Evolutionary conservation across 2,113 vertebrate species (phyloP), one percentile per base, ranked within the genome.

Genomic region (Sakesphorus luctuosus): DNA sequence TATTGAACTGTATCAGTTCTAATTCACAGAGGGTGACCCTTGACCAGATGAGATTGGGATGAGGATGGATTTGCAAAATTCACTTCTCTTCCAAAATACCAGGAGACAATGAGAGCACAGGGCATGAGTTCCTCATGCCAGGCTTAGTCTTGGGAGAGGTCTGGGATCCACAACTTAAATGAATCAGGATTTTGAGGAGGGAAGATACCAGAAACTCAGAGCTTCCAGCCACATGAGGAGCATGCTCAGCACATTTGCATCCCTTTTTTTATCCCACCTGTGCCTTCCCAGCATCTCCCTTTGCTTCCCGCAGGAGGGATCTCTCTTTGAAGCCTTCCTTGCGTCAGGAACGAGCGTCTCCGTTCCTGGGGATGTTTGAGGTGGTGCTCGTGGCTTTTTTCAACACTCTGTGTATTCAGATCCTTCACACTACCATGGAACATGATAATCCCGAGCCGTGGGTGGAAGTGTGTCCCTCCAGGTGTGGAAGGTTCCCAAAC

Each of bases 331-430:
- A 93, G 77, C 2, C 28, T 69, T 38, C 56, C 86, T 12, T 26
- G 59, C 59, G 11, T 62, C 56, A 36, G 68, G 89, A 93, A 77
- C 43, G 52, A 81, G 71, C 80, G 46, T 36, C 87, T 91, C 31
- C 38, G 47, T 89, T 91, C 83, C 87, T 63, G 77, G 79, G 89
- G 84, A 87, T 77, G 90, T 96, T 95, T 77, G 80, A 49, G 79
- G 95, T 92, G 78, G 86, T 38, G 61, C 69, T 90, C 2, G 13
- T n/a, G 61, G 78, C 61, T 10, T 87, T 76, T 50, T n/a, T 59
- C 87, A 53, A 36, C 79, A 61, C 61, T 81, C 78, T 31, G 66
- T 63, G 75, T 81, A 53, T 62, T 71, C 75, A 75, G 75, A 14
- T 38, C 7, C 65, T 75, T 87, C 84, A 20, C 31, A 15, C 90